A percentile compares a stretch with the other conserved stretches of the same genome.
Evolutionary conservation across 2,888 invertebrate species (phyloP).

Genomic region (Mythimna pallens): DNA sequence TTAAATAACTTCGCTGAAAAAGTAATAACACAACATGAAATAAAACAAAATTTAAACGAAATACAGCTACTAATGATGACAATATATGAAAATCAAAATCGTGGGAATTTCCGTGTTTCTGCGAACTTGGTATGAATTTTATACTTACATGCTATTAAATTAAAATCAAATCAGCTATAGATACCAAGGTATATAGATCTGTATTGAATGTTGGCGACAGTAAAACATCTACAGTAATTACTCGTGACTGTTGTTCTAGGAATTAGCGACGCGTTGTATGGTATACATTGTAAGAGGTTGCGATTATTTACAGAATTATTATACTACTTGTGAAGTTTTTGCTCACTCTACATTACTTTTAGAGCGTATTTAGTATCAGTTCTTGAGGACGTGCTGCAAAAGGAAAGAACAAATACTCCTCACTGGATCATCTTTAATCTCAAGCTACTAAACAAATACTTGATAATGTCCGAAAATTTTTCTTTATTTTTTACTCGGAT

Average conservation of each 20-base stretch:
- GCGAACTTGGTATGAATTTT: background rate
- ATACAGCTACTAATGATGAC: slow-evolving; percentile 36
- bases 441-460: no score
- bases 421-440: no score
- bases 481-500: no score
- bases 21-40: background rate
- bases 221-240: slow-evolving; percentile 45
- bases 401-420: no score
- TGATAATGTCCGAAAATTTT: no score
- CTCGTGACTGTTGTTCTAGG: slow-evolving; percentile 60
- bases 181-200: background rate
- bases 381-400: no score
- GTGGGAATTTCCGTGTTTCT: slow-evolving; percentile 12
- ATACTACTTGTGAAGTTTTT: no score
- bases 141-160: background rate
- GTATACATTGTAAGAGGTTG: background rate
- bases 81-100: slow-evolving; percentile 9
- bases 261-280: slow-evolving; percentile 31
- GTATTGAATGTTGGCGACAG: background rate
- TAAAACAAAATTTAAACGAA: slow-evolving; percentile 20
- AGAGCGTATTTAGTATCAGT: no score
- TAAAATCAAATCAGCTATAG: slow-evolving; percentile 10
- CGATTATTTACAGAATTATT: background rate
- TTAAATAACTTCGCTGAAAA: slow-evolving; percentile 11
- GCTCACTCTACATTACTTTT: no score